Conservation (phyloP, 1,140 invertebrate species). For the Oscheius sp. region DNA sequence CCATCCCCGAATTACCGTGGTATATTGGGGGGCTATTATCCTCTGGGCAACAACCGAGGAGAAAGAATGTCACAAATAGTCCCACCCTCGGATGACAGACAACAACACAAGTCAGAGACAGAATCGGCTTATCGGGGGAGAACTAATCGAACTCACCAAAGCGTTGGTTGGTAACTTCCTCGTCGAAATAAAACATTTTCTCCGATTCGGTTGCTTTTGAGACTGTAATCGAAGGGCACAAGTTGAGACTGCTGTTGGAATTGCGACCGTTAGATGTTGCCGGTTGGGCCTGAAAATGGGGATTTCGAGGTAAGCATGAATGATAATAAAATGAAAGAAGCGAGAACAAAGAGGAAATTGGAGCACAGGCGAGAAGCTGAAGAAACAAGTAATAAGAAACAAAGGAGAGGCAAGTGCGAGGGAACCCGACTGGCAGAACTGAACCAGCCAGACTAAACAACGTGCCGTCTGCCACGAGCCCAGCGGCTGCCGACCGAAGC, state of each 20-base stretch:
- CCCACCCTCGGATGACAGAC: no score
- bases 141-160: no score
- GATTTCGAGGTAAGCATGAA: no score
- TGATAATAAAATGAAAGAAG: not conserved
- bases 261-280: slow-evolving; percentile 5
- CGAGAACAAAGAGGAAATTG: no score
- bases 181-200: slow-evolving; percentile 1
- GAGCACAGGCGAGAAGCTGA: not conserved
- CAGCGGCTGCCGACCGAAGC: not conserved
- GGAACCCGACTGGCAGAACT: not conserved
- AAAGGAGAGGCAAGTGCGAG: not conserved
- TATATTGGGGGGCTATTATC: no score
- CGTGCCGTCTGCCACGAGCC: no score
- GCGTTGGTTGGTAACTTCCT: not conserved
- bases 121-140: no score
- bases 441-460: no score
- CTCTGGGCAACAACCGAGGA: no score
- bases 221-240: not conserved
- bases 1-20: no score
- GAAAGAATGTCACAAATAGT: no score
- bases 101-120: no score
- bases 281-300: slow-evolving; percentile 7
- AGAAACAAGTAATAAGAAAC: not conserved
- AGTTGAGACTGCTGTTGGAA: slow-evolving; percentile 5
- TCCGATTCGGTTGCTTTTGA: not conserved